Percentiles rank a stretch among this genome's conserved stretches.
phyloP scores from a whole-genome alignment of 1,140 invertebrate genomes.

The Rhopalosiphum maidis region DNA sequence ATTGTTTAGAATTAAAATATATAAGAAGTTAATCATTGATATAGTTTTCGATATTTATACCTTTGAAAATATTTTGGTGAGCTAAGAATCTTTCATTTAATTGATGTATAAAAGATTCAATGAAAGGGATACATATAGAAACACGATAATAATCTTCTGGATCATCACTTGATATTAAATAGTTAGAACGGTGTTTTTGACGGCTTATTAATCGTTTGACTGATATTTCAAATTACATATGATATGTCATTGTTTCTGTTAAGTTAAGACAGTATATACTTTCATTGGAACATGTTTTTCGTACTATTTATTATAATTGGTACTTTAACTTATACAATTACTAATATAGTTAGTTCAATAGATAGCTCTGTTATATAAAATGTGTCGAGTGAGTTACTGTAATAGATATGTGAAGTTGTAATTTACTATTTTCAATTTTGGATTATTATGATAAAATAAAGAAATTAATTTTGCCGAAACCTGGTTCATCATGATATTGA shows the following conservation, averaged over 20 bases:
- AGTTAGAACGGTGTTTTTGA: neutral
- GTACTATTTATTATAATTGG: neutral
- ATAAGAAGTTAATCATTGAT: neutral
- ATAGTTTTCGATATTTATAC: neutral
- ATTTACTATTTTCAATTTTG: no score
- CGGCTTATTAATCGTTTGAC: neutral
- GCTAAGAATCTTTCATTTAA: neutral
- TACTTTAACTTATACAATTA: neutral
- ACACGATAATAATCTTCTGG: neutral
- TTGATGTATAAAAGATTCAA: slow-evolving; percentile 7
- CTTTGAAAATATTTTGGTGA: slow-evolving; percentile 25
- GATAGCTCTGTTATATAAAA: no score
- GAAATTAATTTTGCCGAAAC: no score
- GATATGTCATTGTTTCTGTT: no score
- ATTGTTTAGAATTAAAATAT: neutral
- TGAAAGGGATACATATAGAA: neutral
- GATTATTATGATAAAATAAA: no score
- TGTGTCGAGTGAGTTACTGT: no score
- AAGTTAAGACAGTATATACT: no score
- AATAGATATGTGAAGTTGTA: no score
- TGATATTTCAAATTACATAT: neutral
- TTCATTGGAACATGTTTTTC: neutral
- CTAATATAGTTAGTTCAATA: neutral
- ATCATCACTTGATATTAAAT: neutral
- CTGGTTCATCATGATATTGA: no score